phyloP scores from a whole-genome alignment of 2,113 vertebrate species.

The Sylvietta virens region DNA sequence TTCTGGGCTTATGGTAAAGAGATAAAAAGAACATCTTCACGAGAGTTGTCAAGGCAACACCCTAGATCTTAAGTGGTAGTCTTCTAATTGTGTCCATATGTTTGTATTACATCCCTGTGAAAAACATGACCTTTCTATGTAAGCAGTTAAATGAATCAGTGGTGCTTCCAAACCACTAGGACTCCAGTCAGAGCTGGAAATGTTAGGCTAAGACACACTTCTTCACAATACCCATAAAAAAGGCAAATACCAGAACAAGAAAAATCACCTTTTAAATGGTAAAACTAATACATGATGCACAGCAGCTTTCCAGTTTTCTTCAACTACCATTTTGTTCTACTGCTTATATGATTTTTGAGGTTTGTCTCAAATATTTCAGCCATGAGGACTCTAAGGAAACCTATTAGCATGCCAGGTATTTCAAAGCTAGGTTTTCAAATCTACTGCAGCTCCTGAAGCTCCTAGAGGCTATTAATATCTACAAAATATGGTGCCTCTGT shows the following conservation, averaged over 20 bases:
- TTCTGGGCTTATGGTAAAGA: neutral
- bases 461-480: neutral
- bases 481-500: neutral
- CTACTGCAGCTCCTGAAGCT: neutral
- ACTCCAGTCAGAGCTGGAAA: neutral
- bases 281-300: neutral
- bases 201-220: neutral
- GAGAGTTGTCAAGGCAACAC: neutral
- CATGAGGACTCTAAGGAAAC: neutral
- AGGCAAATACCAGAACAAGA: neutral
- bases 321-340: neutral
- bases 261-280: neutral
- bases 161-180: neutral
- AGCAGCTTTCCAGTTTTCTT: neutral
- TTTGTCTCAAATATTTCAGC: neutral
- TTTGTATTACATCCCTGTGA: neutral
- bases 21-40: neutral
- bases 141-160: neutral
- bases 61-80: neutral
- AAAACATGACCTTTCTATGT: neutral
- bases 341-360: neutral
- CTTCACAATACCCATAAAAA: neutral
- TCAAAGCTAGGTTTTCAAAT: neutral
- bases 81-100: neutral
- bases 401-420: neutral